phyloP scores from a whole-genome alignment of 35 echinoderm and acorn worm species.

The Anneissia japonica region DNA sequence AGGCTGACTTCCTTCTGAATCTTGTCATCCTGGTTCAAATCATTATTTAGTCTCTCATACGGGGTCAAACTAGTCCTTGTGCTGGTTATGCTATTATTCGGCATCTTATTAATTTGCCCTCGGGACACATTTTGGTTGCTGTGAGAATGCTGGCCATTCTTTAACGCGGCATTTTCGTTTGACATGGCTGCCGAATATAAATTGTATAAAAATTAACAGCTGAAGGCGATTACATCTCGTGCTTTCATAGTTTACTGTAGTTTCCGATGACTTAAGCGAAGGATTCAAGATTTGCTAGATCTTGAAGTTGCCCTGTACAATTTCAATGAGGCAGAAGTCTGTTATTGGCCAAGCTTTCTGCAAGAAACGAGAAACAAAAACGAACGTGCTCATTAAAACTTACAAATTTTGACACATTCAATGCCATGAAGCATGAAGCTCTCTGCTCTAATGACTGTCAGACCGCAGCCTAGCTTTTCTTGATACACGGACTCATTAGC shows the following conservation, averaged over 20 bases:
- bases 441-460: neutral
- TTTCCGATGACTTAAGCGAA: too few species aligned
- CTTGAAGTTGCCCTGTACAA: neutral
- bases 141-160: neutral
- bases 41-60: conserved; percentile 74
- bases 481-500: neutral
- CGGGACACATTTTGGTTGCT: neutral
- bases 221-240: neutral
- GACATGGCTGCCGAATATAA: neutral
- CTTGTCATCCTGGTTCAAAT: conserved; percentile 84
- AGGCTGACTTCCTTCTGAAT: conserved; percentile 86
- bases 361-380: neutral
- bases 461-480: neutral
- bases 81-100: neutral
- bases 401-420: neutral
- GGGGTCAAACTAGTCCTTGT: conserved; percentile 32
- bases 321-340: neutral
- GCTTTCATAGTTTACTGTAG: neutral
- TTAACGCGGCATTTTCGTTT: neutral
- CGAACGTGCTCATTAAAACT: neutral
- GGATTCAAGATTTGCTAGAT: neutral
- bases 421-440: neutral
- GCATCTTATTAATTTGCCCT: neutral
- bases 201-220: neutral
- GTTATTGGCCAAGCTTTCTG: neutral